Percentiles rank a stretch among this genome's conserved stretches.
Evolutionary conservation across 2,113 vertebrate species (phyloP).

Genomic region (Protobothrops mucrosquamatus): DNA sequence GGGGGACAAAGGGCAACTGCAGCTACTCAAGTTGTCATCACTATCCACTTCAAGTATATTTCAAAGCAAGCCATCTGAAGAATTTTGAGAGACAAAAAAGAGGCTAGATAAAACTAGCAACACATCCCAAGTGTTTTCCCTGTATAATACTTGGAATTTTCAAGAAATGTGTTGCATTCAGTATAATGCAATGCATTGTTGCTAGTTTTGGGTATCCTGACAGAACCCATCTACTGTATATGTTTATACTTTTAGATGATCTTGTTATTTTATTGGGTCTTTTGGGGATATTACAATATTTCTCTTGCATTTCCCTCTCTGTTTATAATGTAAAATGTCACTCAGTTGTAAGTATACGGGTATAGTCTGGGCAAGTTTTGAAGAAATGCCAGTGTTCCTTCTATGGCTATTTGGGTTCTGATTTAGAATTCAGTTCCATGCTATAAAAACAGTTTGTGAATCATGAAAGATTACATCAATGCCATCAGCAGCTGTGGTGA

Average conservation of each 20-base stretch:
- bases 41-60: neutral
- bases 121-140: neutral
- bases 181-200: neutral
- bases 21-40: neutral
- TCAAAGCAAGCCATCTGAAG: neutral
- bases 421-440: neutral
- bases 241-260: neutral
- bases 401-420: neutral
- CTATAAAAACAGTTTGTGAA: neutral
- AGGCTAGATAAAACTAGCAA: neutral
- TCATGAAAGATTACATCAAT: neutral
- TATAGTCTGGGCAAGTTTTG: neutral
- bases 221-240: neutral
- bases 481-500: neutral
- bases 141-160: neutral
- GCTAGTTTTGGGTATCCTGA: neutral
- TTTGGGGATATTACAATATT: neutral
- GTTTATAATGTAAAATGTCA: neutral
- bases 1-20: neutral
- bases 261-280: neutral
- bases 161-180: neutral
- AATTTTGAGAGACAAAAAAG: neutral
- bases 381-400: neutral
- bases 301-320: neutral
- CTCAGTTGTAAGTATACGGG: neutral